Base-by-base conservation (phyloP, 2,113 vertebrate species). In the Echinops telfairi region DNA sequence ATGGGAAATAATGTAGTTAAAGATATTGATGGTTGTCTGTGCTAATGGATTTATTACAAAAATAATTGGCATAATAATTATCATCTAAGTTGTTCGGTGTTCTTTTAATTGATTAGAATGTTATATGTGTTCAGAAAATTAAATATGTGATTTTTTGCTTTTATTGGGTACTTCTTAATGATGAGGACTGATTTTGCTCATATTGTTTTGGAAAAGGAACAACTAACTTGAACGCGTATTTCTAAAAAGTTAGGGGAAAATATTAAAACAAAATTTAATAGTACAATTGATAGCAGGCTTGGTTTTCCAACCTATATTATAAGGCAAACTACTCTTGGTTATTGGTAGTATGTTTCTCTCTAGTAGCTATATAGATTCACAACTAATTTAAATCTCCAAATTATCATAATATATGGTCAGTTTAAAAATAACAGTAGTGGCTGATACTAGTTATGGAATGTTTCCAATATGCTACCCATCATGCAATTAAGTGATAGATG, bases 391-490 rank as follows among this genome's bases (percentile, higher is more conserved):
- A 64, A 85, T n/a, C n/a, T 73, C 40, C 38, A 58, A 31, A 36
- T 80, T 78, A 43, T 73, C 20, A 75, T 68, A 75, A 82, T 19
- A 23, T 11, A 5, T 22, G 40, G 36, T 80, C 10, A 60, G n/a
- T 71, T 92, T 58, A 33, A 64, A 92, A 86, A 73, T 85, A 89
- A 36, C 25, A 83, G n/a, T 43, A 71, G 38, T 29, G 47, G 25
- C 38, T 83, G 23, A n/a, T 70, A 10, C 31, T 71, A 73, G 60
- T 36, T 84, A 3, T 10, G 16, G 10, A 20, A 40, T 22, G 12
- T 76, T 86, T 70, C 20, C n/a, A 15, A 7, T 15, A 8, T 78
- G 10, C 47, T 23, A 15, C 31, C 23, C 40, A 53, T 73, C 31
- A 16, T 64, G 23, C n/a, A 14, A 22, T 68, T 25, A 5, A 38